Conservation (phyloP, 2,113 vertebrate genomes). For the Dipodomys ordii region DNA sequence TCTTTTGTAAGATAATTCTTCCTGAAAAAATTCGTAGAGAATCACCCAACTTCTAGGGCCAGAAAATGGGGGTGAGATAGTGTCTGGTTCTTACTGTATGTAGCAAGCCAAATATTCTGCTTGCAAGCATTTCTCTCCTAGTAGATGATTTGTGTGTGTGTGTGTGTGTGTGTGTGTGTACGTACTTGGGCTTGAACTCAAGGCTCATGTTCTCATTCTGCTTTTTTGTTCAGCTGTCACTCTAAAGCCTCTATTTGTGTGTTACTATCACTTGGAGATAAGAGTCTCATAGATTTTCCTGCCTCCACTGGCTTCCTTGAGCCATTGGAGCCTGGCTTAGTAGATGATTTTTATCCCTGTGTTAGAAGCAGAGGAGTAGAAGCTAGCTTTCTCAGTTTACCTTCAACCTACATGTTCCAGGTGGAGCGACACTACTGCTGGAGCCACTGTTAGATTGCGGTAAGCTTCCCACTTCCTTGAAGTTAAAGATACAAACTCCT, state of each 20-base stretch:
- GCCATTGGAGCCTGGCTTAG: not conserved
- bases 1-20: not conserved
- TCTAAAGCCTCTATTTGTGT: too few relatives aligned
- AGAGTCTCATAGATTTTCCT: too few relatives aligned
- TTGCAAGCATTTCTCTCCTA: not conserved
- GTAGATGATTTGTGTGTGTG: not conserved
- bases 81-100: not conserved
- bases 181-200: too few relatives aligned
- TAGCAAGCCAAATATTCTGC: not conserved
- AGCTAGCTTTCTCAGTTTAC: not conserved
- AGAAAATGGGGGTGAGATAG: not conserved
- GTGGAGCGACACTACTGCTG: not conserved
- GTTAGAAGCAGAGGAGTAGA: fast-evolving
- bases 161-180: too few relatives aligned
- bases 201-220: too few relatives aligned
- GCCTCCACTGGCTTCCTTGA: too few relatives aligned
- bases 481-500: not conserved
- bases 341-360: not conserved
- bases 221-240: too few relatives aligned
- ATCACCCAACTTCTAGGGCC: not conserved
- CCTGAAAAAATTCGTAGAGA: not conserved
- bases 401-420: not conserved
- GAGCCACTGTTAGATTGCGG: not conserved
- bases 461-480: not conserved
- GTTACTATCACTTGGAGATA: too few relatives aligned